Percentiles rank a stretch among this genome's conserved stretches.
Conservation (phyloP, 2,888 invertebrate genomes). For the Amphipyra berbera region DNA sequence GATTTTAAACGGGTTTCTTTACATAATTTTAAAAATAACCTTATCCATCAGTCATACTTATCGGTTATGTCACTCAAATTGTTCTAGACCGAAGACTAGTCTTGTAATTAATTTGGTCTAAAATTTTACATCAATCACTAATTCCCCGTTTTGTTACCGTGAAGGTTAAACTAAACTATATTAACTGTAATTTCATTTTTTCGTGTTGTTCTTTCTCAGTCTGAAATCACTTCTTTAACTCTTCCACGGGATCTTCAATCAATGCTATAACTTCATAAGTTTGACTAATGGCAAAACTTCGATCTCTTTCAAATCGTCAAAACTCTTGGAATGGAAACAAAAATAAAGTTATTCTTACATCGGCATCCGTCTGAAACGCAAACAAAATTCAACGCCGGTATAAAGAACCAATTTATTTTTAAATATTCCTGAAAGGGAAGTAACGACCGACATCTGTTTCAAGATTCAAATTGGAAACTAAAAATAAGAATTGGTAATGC, state of each 20-base stretch:
- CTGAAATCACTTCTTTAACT: too few relatives aligned
- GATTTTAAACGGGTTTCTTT: too few relatives aligned
- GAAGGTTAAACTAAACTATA: constrained; percentile 31
- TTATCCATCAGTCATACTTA: constrained; percentile 23
- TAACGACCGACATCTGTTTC: too few relatives aligned
- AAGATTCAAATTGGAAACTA: too few relatives aligned
- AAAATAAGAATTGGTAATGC: too few relatives aligned
- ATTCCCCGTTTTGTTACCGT: constrained; percentile 14
- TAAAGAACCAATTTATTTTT: too few relatives aligned
- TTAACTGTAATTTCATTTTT: background rate
- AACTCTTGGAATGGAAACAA: background rate
- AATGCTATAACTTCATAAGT: background rate
- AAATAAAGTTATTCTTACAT: background rate
- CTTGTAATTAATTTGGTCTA: constrained; percentile 16
- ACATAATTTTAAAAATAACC: background rate
- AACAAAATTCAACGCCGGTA: too few relatives aligned
- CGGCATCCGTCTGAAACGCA: too few relatives aligned
- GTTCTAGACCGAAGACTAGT: constrained; percentile 9
- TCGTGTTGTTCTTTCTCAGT: background rate
- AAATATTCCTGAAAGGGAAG: too few relatives aligned
- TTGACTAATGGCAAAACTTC: constrained; percentile 2
- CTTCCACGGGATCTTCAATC: background rate
- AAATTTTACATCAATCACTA: constrained; percentile 26
- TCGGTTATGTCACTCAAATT: constrained; percentile 11
- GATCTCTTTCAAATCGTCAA: background rate